Conservation (phyloP, 2,113 vertebrate genomes). For the Lagenorhynchus albirostris region DNA sequence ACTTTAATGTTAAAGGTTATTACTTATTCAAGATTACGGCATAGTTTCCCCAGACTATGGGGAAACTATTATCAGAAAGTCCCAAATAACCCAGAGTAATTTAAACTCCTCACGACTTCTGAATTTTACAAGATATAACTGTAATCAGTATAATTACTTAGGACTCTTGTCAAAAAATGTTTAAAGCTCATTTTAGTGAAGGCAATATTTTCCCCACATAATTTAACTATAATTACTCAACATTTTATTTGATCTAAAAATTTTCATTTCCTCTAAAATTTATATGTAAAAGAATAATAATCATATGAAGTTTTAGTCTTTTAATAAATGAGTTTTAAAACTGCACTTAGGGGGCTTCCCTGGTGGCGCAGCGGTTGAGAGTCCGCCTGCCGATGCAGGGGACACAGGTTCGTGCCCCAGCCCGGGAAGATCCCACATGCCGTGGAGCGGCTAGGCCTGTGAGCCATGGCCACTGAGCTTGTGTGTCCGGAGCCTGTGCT, state of each 20-base stretch:
- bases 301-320: background rate
- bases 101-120: background rate
- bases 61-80: background rate
- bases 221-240: background rate
- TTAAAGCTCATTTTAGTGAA: slow-evolving; percentile 36
- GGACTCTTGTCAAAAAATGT: background rate
- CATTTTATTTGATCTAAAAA: slow-evolving; percentile 21
- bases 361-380: too few relatives aligned
- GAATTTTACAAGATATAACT: background rate
- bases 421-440: too few relatives aligned
- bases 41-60: background rate
- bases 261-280: slow-evolving; percentile 17
- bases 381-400: too few relatives aligned
- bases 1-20: background rate
- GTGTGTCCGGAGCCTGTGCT: too few relatives aligned
- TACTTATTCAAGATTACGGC: background rate
- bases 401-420: too few relatives aligned
- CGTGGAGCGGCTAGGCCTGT: too few relatives aligned
- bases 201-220: background rate
- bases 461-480: too few relatives aligned
- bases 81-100: background rate
- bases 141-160: background rate
- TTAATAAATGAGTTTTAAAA: slow-evolving; percentile 36
- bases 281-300: background rate
- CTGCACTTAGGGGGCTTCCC: background rate